Base-by-base conservation (phyloP, 2,113 vertebrate species). In the Chinchilla lanigera region DNA sequence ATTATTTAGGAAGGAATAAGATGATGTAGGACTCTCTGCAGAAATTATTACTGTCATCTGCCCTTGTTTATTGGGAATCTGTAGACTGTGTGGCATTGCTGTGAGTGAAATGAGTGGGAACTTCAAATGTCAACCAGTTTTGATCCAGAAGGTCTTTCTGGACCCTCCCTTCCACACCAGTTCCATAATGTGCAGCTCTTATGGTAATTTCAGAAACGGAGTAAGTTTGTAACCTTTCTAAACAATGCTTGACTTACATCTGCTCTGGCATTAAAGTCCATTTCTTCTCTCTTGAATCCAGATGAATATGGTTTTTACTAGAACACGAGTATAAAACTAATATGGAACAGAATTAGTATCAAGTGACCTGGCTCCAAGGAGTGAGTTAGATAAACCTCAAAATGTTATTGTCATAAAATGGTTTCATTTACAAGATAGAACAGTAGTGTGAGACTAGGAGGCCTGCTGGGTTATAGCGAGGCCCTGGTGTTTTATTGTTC, bases 401-500 rank as follows among this genome's bases (percentile, higher is more conserved):
- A 93, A 87, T 71, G 41, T 85, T 87, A 82, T 28, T 71, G 26
- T 95, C 33, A 33, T 97, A 83, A 91, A 90, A 86, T 33, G 10
- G 52, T 93, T 85, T 63, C 63, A 60, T 54, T 90, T 92, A 63
- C 3, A 80, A 95, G 69, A 61, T 38, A 84, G 73, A 85, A 63
- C 35, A 50, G 17, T 92, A 52, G 44, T 65, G 35, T 94, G 92
- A 60, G 83, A 63, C 85, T 85, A 73, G 84, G 65, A 67, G 88
- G 52, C 85, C 82, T 50, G n/a, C 90, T 88, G 93, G 60, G 90
- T 97, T 83, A 90, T 44, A 83, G 63, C 0, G 6, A 87, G 83
- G 52, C 33, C 80, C 94, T 93, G 50, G 35, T 60, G 95, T 97
- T 96, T 98, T 93, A 92, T 22, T 92, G 44, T 58, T 90, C 14